These are phyloP conservation scores for Drosophila nr. perissopoda DNA, from an alignment of 2,888 invertebrate species.

Conservation along the genomic window DNA sequence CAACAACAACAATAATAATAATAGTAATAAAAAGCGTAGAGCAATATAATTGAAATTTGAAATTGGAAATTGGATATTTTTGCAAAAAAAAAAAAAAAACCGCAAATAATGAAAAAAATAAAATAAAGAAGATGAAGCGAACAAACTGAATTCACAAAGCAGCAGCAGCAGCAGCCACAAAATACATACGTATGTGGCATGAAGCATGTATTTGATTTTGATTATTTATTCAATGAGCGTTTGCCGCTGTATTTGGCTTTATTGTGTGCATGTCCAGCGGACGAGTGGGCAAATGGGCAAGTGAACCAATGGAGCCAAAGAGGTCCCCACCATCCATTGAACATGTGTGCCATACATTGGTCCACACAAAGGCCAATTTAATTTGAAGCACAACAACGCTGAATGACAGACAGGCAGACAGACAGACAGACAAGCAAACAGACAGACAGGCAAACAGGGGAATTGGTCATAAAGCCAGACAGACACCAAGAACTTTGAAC, in stretches of 20 bases:
- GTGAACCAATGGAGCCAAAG: slow-evolving; percentile 37
- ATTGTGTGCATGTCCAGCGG: slow-evolving; percentile 61
- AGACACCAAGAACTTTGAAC: slow-evolving; percentile 54
- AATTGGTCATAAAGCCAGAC: slow-evolving; percentile 16
- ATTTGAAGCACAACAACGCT: slow-evolving; percentile 58
- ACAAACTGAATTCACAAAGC: slow-evolving; percentile 46
- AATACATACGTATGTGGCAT: slow-evolving; percentile 8
- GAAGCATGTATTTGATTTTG: slow-evolving; percentile 51
- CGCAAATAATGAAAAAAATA: slow-evolving; percentile 32
- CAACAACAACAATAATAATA: slow-evolving; percentile 54
- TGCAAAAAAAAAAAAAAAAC: slow-evolving; percentile 53
- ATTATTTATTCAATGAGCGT: slow-evolving; percentile 80
- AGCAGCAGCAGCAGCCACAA: slow-evolving; percentile 14
- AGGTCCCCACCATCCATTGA: slow-evolving; percentile 30
- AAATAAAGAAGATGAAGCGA: slow-evolving; percentile 27
- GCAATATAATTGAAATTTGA: slow-evolving; percentile 78
- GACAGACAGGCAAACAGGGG: slow-evolving; percentile 18
- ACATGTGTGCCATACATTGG: slow-evolving; percentile 65
- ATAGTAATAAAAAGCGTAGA: slow-evolving; percentile 74
- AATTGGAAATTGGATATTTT: slow-evolving; percentile 78
- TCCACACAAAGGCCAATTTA: slow-evolving; percentile 75
- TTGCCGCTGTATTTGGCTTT: slow-evolving; percentile 69
- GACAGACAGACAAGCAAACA: slow-evolving; percentile 13
- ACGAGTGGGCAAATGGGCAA: slow-evolving; percentile 40
- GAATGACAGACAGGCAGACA: slow-evolving; percentile 19